These are phyloP conservation scores for Metacarcinus magister DNA, from an alignment of 2,888 invertebrate species.

Conservation along the genomic window DNA sequence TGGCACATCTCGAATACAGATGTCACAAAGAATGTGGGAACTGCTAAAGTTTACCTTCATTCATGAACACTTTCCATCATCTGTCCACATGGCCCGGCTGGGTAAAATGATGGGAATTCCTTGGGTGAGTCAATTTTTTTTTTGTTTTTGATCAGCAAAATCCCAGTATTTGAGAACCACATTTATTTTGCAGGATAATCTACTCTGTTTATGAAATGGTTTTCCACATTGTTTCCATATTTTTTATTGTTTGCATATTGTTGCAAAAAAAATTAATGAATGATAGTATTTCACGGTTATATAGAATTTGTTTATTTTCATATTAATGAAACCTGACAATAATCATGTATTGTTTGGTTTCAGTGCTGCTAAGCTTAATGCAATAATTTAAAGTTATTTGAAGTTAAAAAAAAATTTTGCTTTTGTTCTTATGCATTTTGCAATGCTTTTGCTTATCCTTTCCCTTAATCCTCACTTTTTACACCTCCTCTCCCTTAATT, in stretches of 20 bases:
- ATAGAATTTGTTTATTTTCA: too few relatives aligned
- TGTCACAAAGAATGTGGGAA: conserved; percentile 69
- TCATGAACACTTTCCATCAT: conserved; percentile 77
- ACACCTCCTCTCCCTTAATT: too few relatives aligned
- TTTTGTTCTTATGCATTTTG: too few relatives aligned
- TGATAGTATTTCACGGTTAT: too few relatives aligned
- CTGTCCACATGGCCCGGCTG: conserved; percentile 75
- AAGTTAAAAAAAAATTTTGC: too few relatives aligned
- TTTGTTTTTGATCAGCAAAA: not conserved
- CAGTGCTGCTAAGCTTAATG: too few relatives aligned
- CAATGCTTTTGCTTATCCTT: too few relatives aligned
- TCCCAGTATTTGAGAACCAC: not conserved
- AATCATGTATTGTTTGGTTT: too few relatives aligned
- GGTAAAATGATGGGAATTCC: conserved; percentile 75
- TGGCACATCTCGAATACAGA: conserved; percentile 55
- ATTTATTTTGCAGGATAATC: conserved; percentile 55
- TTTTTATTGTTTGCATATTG: not conserved
- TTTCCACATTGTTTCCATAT: not conserved
- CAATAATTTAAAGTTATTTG: too few relatives aligned
- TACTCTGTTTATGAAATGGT: not conserved
- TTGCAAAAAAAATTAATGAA: too few relatives aligned
- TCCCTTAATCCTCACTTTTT: too few relatives aligned
- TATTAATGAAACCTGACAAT: too few relatives aligned
- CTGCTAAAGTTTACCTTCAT: conserved; percentile 75
- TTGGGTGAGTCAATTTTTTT: conserved; percentile 69